phyloP scores from a whole-genome alignment of 2,113 vertebrate genomes.

The Hucho hucho region DNA sequence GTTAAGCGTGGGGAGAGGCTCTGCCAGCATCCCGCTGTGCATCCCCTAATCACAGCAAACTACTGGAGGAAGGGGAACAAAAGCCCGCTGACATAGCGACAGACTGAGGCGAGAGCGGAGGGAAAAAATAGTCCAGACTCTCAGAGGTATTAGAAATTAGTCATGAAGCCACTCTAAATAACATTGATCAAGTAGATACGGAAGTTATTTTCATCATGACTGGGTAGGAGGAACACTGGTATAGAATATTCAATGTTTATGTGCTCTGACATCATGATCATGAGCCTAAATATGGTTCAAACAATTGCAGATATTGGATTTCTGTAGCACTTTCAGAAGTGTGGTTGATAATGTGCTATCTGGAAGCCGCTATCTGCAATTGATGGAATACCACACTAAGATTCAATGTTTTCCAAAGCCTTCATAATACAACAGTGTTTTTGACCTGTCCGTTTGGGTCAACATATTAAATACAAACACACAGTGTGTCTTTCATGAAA shows the following conservation, averaged over 20 bases:
- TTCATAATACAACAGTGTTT: not conserved
- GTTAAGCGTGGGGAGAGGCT: slow-evolving; percentile 18
- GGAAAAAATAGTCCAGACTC: not conserved
- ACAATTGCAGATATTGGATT: too few relatives aligned
- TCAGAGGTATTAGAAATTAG: not conserved
- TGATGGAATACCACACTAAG: not conserved
- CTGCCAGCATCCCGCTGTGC: slow-evolving; percentile 21
- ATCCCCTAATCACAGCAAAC: slow-evolving; percentile 26
- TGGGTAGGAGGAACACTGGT: not conserved
- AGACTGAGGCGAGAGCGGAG: not conserved
- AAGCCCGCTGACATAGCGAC: slow-evolving; percentile 26
- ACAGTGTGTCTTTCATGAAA: not conserved
- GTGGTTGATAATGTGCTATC: too few relatives aligned
- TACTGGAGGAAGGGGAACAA: slow-evolving; percentile 19
- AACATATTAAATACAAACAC: not conserved
- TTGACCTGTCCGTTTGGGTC: not conserved
- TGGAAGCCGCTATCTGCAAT: too few relatives aligned
- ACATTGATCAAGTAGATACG: not conserved
- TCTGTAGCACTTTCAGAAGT: too few relatives aligned
- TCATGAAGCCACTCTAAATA: not conserved
- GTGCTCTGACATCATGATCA: not conserved
- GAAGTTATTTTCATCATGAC: not conserved
- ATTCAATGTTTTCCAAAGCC: not conserved
- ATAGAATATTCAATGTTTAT: not conserved
- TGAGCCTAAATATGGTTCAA: too few relatives aligned